Base-by-base conservation (phyloP, 2,888 invertebrate genomes). In the Germaria angustata region DNA sequence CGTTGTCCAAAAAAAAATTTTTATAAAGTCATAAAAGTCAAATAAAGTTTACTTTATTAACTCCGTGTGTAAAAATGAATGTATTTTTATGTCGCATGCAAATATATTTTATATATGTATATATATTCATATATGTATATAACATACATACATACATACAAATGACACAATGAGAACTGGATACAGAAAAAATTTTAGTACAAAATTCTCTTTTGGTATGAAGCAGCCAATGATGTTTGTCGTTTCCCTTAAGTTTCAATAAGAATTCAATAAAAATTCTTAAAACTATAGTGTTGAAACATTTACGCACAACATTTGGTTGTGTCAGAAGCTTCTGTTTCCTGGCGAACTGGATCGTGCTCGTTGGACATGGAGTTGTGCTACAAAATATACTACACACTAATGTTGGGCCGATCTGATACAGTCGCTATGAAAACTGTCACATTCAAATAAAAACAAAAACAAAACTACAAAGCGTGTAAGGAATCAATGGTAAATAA, bases 221-320 rank as follows among this genome's bases (percentile, higher is more conserved):
- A 20, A 55, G 28, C 20, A 72, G 39, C 46, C 36, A 53, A 63
- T 69, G 69, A 55, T 66, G 8, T 61, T 39, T 69, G 69, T 82
- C 69, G 51, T 76, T 83, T 69, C 79, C 69, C 51, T 82, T 71
- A 84, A 84, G 79, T 81, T 84, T 78, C 84, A 84, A 84, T 84
- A 84, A 84, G 69, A 84, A 83, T 84, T 84, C 84, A 84, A 86
- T 85, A 84, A 85, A 84, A 81, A 69, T 65, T 66, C 71, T 80
- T 78, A 77, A 84, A 73, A 71, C 63, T 84, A 71, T 87, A 84
- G 89, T 86, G 89, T 87, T 89, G 89, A 89, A 84, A 87, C 85
- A 88, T 89, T 88, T 89, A 89, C 86, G 86, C 85, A 69, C 79
- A 81, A 75, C 79, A 82, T 79, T 82, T 82, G 79, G 34, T 46